Evolutionary conservation across 2,888 invertebrate species (phyloP).

Genomic region (Pterostichus niger): DNA sequence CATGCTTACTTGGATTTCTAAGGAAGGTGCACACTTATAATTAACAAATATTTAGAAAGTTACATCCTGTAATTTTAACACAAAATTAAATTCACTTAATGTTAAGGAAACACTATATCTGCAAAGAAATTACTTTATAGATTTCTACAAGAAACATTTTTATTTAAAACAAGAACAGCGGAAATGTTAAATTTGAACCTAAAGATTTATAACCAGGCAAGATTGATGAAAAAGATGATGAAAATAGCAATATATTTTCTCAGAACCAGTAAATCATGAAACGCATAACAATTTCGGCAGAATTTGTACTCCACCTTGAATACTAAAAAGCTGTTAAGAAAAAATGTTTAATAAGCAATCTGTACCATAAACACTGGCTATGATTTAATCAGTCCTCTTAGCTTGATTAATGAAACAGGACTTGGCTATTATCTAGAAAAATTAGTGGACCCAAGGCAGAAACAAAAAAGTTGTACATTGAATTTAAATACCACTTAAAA

Average conservation of each 20-base stretch:
- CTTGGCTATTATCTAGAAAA: slow-evolving; percentile 61
- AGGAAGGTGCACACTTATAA: background rate
- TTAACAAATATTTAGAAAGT: background rate
- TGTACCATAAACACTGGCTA: slow-evolving; percentile 46
- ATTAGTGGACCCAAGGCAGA: slow-evolving; percentile 57
- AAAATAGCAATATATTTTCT: slow-evolving; percentile 17
- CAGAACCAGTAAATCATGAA: slow-evolving; percentile 27
- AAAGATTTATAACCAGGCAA: too few relatives aligned
- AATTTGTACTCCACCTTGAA: slow-evolving; percentile 40
- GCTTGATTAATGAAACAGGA: slow-evolving; percentile 59
- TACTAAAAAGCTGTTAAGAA: slow-evolving; percentile 41
- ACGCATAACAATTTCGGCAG: slow-evolving; percentile 28
- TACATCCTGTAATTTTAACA: background rate
- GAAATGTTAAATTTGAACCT: too few relatives aligned
- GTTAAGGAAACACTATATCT: too few relatives aligned
- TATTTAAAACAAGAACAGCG: too few relatives aligned
- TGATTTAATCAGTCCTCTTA: slow-evolving; percentile 52
- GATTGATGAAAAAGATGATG: background rate
- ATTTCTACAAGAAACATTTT: too few relatives aligned
- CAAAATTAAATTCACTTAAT: too few relatives aligned
- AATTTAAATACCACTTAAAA: slow-evolving; percentile 60
- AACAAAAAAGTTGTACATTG: slow-evolving; percentile 55
- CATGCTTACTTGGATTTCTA: too few relatives aligned
- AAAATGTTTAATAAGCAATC: slow-evolving; percentile 48
- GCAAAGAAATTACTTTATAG: too few relatives aligned